Evolutionary conservation across 2,888 invertebrate genomes (phyloP).

Genomic region (Frankliniella fusca): DNA sequence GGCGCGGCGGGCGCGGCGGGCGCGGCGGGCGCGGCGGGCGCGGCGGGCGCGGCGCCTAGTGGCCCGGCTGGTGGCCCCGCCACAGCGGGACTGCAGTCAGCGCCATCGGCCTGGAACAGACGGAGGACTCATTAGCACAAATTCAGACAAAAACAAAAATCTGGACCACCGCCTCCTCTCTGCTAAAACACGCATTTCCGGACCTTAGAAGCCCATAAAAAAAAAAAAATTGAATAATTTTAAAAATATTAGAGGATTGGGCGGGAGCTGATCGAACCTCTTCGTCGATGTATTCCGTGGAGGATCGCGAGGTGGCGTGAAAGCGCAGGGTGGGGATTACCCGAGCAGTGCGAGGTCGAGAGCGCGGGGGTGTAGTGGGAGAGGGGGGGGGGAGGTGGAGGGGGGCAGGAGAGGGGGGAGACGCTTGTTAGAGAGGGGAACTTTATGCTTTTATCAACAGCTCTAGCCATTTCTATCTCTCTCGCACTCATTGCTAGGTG

Average conservation of each 20-base stretch:
- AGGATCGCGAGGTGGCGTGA: neutral
- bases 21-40: neutral
- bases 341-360: neutral
- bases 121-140: too few relatives aligned
- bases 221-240: too few relatives aligned
- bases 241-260: neutral
- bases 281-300: conserved; percentile 4
- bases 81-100: neutral
- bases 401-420: neutral
- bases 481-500: too few relatives aligned
- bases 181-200: neutral
- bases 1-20: neutral
- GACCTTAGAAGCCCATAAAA: neutral
- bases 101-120: neutral
- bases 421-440: too few relatives aligned
- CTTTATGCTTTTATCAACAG: too few relatives aligned
- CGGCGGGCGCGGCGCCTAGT: neutral
- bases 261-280: neutral
- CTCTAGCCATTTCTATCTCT: too few relatives aligned
- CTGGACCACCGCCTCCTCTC: neutral
- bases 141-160: too few relatives aligned
- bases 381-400: neutral
- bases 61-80: neutral
- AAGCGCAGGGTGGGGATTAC: neutral
- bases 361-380: neutral